Conservation (phyloP, 2,888 invertebrate genomes). For the Carcina quercana region DNA sequence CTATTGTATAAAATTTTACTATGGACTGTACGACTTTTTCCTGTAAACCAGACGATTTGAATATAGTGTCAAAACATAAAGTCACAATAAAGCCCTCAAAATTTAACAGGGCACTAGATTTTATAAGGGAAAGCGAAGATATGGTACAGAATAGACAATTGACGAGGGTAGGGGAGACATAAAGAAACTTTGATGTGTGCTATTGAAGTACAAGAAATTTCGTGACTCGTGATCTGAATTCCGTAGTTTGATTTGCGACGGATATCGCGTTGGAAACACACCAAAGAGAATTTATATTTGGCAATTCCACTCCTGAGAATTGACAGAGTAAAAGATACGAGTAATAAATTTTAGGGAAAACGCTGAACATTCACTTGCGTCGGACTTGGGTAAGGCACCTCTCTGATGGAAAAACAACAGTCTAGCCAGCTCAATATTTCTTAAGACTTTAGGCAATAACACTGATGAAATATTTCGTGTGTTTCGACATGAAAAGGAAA, state of each 20-base stretch:
- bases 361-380: conserved; percentile 8
- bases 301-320: conserved; percentile 20
- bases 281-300: conserved; percentile 20
- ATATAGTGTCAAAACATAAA: too few species aligned
- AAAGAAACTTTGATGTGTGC: conserved; percentile 50
- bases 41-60: too few species aligned
- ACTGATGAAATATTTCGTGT: too few species aligned
- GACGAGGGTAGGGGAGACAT: conserved; percentile 47
- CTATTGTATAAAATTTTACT: too few species aligned
- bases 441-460: too few species aligned
- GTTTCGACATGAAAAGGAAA: too few species aligned
- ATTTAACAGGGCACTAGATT: conserved; percentile 14
- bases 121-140: conserved; percentile 27
- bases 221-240: conserved; percentile 46
- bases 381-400: too few species aligned
- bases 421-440: too few species aligned
- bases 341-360: conserved; percentile 9
- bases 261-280: conserved; percentile 27
- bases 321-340: conserved; percentile 17
- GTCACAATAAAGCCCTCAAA: too few species aligned
- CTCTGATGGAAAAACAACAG: too few species aligned
- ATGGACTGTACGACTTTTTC: too few species aligned
- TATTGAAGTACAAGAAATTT: conserved; percentile 47
- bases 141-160: conserved; percentile 44
- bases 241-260: conserved; percentile 37